Evolutionary conservation across 2,797 vertebrate genomes (phyloP).

Genomic region (Acipenser oxyrinchus): DNA sequence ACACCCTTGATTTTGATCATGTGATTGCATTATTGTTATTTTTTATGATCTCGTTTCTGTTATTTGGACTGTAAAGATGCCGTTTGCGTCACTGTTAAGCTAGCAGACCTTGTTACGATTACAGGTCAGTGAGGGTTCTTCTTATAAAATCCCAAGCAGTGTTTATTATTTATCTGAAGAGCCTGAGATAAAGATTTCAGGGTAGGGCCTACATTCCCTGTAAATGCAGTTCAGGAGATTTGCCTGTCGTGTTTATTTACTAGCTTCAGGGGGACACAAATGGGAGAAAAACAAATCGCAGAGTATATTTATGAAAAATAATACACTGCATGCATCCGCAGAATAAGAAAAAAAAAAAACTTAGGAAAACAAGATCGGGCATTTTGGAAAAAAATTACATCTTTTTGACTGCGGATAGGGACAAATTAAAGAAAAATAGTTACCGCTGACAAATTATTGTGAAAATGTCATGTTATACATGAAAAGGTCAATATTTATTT

Average conservation of each 20-base stretch:
- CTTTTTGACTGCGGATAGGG: not conserved
- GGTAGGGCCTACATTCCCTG: constrained; percentile 24
- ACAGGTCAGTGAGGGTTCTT: not conserved
- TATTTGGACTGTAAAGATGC: constrained; percentile 41
- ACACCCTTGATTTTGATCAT: no score
- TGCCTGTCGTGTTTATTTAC: constrained; percentile 36
- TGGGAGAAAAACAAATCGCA: constrained; percentile 25
- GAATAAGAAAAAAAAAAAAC: constrained; percentile 17
- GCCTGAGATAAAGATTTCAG: constrained; percentile 33
- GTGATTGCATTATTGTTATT: constrained; percentile 13
- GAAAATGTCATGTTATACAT: no score
- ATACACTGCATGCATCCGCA: constrained; percentile 27
- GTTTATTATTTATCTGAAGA: constrained; percentile 7
- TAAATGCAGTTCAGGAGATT: constrained; percentile 25
- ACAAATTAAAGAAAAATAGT: not conserved
- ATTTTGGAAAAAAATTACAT: not conserved
- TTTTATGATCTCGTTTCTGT: constrained; percentile 36
- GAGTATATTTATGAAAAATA: constrained; percentile 35
- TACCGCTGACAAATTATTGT: no score
- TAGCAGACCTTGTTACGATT: constrained; percentile 37
- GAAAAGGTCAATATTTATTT: no score
- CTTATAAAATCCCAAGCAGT: not conserved
- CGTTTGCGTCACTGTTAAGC: constrained; percentile 26
- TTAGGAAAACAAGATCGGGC: not conserved
- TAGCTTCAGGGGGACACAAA: constrained; percentile 26